Evolutionary conservation across 2,888 invertebrate genomes (phyloP).

Genomic region (Cephus sareptanus): DNA sequence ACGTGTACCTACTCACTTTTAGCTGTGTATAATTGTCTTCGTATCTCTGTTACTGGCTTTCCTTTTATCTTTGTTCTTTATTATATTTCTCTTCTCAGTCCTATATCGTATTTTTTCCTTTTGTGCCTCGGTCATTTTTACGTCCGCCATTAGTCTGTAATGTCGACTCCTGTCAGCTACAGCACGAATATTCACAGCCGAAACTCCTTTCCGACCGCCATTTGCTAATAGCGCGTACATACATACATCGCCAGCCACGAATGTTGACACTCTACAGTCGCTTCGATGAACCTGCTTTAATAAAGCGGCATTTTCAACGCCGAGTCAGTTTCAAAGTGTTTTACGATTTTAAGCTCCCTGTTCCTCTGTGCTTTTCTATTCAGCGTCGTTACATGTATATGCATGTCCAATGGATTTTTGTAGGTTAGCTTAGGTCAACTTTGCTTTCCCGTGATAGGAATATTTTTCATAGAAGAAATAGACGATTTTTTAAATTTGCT

Average conservation of each 20-base stretch:
- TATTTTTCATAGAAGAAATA: background rate
- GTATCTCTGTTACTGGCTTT: background rate
- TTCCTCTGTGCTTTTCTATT: background rate
- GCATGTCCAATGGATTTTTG: background rate
- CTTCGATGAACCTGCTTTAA: background rate
- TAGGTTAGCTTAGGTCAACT: background rate
- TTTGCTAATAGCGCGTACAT: background rate
- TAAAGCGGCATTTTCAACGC: background rate
- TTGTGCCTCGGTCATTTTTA: background rate
- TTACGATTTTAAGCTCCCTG: background rate
- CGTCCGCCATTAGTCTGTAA: background rate
- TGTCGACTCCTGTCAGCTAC: background rate
- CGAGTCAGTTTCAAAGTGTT: background rate
- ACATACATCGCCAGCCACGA: background rate
- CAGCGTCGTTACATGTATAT: background rate
- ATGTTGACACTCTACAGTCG: background rate
- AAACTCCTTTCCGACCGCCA: background rate
- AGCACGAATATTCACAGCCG: background rate
- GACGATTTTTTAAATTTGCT: background rate
- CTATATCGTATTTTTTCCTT: background rate
- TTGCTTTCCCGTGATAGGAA: background rate
- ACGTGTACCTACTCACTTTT: background rate
- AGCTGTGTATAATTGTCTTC: background rate
- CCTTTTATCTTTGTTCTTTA: background rate
- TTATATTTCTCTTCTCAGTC: background rate